A percentile compares a stretch with the other conserved stretches of the same genome.
Evolutionary conservation across 1,140 invertebrate species (phyloP).

Genomic region (Nasonia longicornis): DNA sequence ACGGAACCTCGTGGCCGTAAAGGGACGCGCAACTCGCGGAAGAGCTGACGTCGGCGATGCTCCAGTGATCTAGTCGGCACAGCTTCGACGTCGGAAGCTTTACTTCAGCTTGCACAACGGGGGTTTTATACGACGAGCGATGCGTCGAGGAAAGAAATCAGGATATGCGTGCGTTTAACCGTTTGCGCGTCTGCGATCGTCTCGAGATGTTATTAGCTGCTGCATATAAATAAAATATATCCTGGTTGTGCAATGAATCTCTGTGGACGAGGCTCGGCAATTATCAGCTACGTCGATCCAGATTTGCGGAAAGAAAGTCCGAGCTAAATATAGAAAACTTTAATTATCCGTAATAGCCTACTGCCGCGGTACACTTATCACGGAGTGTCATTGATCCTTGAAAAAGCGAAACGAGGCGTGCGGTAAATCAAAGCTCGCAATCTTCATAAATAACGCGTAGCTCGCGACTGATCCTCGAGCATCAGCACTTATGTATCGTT

Average conservation of each 20-base stretch:
- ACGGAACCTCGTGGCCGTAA: slow-evolving; percentile 16
- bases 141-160: background rate
- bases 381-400: slow-evolving; percentile 27
- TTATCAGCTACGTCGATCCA: background rate
- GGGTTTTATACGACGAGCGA: too few species aligned
- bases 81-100: background rate
- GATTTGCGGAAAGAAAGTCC: slow-evolving; percentile 22
- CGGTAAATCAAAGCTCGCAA: background rate
- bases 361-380: background rate
- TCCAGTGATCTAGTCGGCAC: slow-evolving; percentile 30
- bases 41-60: slow-evolving; percentile 1
- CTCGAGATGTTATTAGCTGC: background rate
- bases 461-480: too few species aligned
- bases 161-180: background rate
- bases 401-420: background rate
- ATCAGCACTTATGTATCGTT: background rate
- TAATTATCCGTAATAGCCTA: slow-evolving; percentile 4
- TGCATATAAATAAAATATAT: background rate
- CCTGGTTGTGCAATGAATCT: background rate
- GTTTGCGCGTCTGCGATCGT: background rate
- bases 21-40: background rate
- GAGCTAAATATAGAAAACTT: slow-evolving; percentile 23
- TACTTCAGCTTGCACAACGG: background rate
- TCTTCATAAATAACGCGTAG: too few species aligned
- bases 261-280: background rate